These are phyloP conservation scores for Amblyteles armatorius DNA, from an alignment of 2,888 invertebrate species.

Conservation along the genomic window DNA sequence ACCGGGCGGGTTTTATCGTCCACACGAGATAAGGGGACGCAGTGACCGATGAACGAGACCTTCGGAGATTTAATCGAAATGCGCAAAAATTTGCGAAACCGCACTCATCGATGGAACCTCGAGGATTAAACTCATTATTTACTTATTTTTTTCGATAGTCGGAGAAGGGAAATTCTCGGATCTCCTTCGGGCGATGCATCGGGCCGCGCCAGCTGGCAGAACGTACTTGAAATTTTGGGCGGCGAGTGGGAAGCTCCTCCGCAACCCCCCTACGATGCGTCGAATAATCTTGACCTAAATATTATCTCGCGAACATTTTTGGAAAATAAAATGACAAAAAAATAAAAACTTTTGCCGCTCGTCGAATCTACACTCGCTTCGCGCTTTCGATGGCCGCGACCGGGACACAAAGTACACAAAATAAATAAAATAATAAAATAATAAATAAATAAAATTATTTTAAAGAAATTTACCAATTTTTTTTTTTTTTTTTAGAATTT, in stretches of 20 bases:
- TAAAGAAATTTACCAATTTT: not conserved
- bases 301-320: constrained; percentile 18
- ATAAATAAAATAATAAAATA: not conserved
- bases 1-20: constrained; percentile 5
- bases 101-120: not conserved
- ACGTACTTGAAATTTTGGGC: constrained; percentile 61
- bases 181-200: constrained; percentile 13
- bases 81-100: not conserved
- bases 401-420: not conserved
- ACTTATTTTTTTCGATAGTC: not conserved
- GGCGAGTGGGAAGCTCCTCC: constrained; percentile 19
- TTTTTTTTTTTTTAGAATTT: not conserved
- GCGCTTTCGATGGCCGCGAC: not conserved
- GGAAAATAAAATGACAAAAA: too few relatives aligned
- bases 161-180: not conserved
- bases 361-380: not conserved
- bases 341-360: not conserved
- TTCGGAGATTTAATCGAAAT: not conserved
- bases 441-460: not conserved
- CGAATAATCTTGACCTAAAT: constrained; percentile 67
- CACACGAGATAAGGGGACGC: constrained; percentile 27
- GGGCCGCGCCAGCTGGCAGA: constrained; percentile 47
- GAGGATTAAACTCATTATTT: not conserved
- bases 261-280: constrained; percentile 42
- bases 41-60: not conserved